phyloP scores from a whole-genome alignment of 2,113 vertebrate species.

The Megalops atlanticus region DNA sequence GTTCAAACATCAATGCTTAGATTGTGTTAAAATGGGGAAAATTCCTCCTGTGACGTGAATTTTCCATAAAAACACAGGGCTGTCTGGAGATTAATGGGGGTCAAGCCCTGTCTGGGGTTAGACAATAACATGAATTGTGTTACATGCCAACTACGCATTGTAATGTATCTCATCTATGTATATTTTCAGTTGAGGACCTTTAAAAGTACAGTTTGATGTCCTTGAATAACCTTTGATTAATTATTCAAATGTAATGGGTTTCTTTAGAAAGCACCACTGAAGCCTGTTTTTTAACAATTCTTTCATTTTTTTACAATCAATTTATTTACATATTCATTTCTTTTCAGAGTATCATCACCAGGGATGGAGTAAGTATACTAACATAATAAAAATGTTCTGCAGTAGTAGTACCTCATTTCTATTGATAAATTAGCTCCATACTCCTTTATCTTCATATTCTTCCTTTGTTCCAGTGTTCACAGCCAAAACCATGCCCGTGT shows the following conservation, averaged over 20 bases:
- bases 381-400: neutral
- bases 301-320: neutral
- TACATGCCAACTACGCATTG: slow-evolving; percentile 31
- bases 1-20: slow-evolving; percentile 34
- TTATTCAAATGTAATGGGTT: neutral
- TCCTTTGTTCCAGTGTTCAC: slow-evolving; percentile 71
- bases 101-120: slow-evolving; percentile 33
- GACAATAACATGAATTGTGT: slow-evolving; percentile 34
- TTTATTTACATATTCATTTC: slow-evolving; percentile 28
- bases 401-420: too few species aligned
- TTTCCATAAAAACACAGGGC: slow-evolving; percentile 52
- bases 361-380: slow-evolving; percentile 69
- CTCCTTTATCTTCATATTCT: slow-evolving; percentile 11
- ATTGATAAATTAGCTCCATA: too few species aligned
- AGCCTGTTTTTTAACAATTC: neutral
- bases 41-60: slow-evolving; percentile 45
- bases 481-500: slow-evolving; percentile 68
- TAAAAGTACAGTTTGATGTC: neutral
- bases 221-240: neutral
- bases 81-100: slow-evolving; percentile 33
- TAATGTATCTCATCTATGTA: slow-evolving; percentile 18
- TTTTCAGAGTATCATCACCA: slow-evolving; percentile 72
- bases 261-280: too few species aligned
- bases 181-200: neutral
- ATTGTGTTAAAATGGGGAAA: slow-evolving; percentile 31